These are phyloP conservation scores for Sarcophaga peregrina DNA, from an alignment of 1,140 invertebrate genomes.

Conservation along the genomic window DNA sequence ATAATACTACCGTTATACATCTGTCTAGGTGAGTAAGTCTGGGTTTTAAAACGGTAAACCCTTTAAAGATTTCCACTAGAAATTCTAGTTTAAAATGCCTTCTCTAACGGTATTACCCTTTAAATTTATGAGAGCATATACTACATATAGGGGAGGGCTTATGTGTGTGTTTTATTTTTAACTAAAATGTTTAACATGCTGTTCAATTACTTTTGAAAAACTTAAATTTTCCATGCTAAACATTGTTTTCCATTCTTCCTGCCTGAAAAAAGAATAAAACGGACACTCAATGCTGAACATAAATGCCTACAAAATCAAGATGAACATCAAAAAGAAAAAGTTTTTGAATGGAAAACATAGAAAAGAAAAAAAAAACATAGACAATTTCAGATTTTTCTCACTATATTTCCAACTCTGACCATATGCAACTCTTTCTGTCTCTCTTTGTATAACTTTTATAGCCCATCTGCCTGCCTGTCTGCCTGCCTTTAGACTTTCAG, in stretches of 20 bases:
- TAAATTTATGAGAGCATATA: neutral
- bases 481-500: too few relatives aligned
- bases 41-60: too few relatives aligned
- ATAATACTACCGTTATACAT: too few relatives aligned
- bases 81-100: too few relatives aligned
- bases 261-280: neutral
- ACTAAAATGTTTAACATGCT: conserved; percentile 28
- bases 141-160: neutral
- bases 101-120: neutral
- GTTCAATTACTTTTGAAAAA: conserved; percentile 39
- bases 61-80: too few relatives aligned
- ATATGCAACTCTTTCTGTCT: too few relatives aligned
- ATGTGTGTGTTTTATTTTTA: neutral
- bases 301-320: neutral
- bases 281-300: neutral
- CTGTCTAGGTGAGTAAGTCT: too few relatives aligned
- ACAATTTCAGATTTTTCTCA: neutral
- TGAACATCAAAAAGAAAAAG: neutral
- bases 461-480: too few relatives aligned
- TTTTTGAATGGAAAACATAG: neutral
- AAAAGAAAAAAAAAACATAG: neutral
- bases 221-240: conserved; percentile 30
- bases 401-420: too few relatives aligned
- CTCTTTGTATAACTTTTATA: neutral
- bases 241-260: neutral